These are phyloP conservation scores for Pluvianellus socialis DNA, from an alignment of 2,113 vertebrate genomes.

Conservation along the genomic window DNA sequence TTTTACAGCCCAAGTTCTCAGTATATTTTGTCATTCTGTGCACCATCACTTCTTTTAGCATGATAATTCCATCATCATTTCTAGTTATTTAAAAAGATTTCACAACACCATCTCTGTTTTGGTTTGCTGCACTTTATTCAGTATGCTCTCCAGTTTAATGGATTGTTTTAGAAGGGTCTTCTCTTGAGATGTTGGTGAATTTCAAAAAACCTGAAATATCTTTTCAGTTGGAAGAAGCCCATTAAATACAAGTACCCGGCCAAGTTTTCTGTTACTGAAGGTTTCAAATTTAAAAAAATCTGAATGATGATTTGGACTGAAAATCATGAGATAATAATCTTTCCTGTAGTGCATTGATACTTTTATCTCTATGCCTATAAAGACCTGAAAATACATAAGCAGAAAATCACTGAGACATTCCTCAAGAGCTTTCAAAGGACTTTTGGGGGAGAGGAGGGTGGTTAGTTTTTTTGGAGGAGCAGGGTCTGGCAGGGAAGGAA, in stretches of 20 bases:
- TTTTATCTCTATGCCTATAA: rapidly evolving
- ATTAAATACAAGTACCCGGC: neutral
- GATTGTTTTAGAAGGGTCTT: neutral
- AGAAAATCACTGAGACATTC: neutral
- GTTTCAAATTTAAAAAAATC: neutral
- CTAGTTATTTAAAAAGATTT: neutral
- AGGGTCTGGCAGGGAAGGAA: neutral
- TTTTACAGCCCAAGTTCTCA: neutral
- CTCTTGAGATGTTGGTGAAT: neutral
- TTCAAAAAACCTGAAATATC: neutral
- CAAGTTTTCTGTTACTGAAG: neutral
- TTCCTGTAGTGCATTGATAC: neutral
- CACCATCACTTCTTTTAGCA: neutral
- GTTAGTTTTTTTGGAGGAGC: neutral
- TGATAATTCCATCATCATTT: neutral
- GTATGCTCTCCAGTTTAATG: neutral
- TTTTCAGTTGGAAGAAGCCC: neutral
- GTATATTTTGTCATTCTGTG: neutral
- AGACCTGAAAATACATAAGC: neutral
- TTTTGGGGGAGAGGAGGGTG: neutral
- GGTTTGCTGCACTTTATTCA: neutral
- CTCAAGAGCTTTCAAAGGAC: neutral
- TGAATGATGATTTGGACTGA: neutral
- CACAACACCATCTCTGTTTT: neutral
- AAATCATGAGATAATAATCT: neutral